Evolutionary conservation across 2,113 vertebrate genomes (phyloP).

Genomic region (Neodon shergylaensis): DNA sequence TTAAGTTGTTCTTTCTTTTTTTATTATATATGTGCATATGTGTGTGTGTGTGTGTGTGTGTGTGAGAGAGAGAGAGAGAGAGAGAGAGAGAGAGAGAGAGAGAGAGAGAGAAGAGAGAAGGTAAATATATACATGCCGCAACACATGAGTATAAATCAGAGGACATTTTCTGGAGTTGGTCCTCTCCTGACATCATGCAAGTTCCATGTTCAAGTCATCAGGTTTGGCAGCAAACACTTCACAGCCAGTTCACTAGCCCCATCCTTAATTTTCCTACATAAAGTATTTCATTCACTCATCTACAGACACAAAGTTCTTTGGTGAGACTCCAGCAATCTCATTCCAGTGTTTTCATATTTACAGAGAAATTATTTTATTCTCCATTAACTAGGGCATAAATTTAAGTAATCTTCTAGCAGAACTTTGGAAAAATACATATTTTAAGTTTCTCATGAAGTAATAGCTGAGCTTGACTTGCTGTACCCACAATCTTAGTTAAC

Average conservation of each 20-base stretch:
- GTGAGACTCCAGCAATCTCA: not conserved
- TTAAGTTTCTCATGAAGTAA: not conserved
- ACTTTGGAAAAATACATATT: not conserved
- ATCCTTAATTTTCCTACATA: not conserved
- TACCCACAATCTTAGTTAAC: not conserved
- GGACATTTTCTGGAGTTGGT: not conserved
- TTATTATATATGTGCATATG: not conserved
- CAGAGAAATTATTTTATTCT: not conserved
- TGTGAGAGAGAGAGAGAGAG: not conserved
- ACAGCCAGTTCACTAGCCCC: not conserved
- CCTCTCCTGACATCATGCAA: too few relatives aligned
- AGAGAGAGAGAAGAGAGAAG: not conserved
- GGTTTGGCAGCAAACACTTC: not conserved
- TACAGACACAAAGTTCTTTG: not conserved
- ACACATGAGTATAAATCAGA: not conserved
- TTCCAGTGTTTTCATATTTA: not conserved
- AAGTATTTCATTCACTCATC: not conserved
- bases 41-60: too few relatives aligned
- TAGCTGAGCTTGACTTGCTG: not conserved
- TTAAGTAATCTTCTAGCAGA: not conserved
- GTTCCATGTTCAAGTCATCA: not conserved
- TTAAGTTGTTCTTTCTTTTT: not conserved
- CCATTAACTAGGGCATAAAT: not conserved
- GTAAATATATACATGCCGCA: not conserved
- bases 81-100: too few relatives aligned